Percentiles rank a stretch among this genome's conserved stretches.
These are phyloP conservation scores for Apogon talboti DNA, from an alignment of 2,797 vertebrate species.

Conservation along the genomic window DNA sequence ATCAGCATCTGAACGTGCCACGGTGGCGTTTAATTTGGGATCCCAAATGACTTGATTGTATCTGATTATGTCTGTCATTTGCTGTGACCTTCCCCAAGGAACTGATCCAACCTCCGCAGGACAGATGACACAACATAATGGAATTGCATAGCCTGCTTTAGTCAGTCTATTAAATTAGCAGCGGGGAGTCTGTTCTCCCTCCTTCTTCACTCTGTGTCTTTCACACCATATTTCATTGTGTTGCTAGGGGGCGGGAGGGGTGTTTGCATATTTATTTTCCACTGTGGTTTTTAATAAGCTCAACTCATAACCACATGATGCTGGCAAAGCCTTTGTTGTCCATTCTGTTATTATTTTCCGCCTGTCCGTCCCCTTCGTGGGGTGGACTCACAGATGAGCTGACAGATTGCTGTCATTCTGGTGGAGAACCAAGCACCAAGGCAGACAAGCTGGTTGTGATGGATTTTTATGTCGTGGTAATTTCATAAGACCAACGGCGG, in stretches of 20 bases:
- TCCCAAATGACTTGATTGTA: constrained; percentile 56
- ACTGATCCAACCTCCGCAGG: constrained; percentile 46
- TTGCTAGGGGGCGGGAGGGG: constrained; percentile 35
- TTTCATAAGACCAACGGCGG: constrained; percentile 60
- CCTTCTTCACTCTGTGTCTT: constrained; percentile 39
- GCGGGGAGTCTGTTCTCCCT: constrained; percentile 54
- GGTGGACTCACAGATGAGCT: constrained; percentile 67
- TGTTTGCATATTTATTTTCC: constrained; percentile 70
- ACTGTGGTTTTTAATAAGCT: constrained; percentile 73
- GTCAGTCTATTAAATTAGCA: constrained; percentile 70
- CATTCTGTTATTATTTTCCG: constrained; percentile 64
- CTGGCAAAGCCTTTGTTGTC: constrained; percentile 71
- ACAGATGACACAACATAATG: constrained; percentile 66
- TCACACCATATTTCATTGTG: constrained; percentile 67
- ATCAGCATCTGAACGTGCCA: constrained; percentile 21
- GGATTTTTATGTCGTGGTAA: constrained; percentile 66
- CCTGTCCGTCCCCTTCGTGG: constrained; percentile 43
- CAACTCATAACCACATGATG: constrained; percentile 60
- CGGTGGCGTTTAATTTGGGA: constrained; percentile 34
- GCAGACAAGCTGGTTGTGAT: constrained; percentile 56
- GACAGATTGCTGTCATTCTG: constrained; percentile 76
- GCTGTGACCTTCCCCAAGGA: constrained; percentile 65
- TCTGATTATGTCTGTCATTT: constrained; percentile 59
- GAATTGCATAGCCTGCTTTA: constrained; percentile 49
- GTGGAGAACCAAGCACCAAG: constrained; percentile 39